Evolutionary conservation across 2,113 vertebrate genomes (phyloP).

Genomic region (Cyphomyrus plagiostoma): DNA sequence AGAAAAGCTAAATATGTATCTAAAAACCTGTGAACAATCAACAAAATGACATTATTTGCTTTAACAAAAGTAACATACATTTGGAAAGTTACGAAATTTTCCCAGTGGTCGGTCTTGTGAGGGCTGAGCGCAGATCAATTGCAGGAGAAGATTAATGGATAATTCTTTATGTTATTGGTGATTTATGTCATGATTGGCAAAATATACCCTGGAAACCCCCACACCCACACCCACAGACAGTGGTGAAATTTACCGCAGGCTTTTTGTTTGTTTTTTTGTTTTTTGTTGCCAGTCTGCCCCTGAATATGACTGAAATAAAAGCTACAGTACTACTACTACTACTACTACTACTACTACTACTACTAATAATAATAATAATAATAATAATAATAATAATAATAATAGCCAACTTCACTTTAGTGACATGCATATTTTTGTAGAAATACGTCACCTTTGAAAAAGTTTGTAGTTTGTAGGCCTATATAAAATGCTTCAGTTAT

Average conservation of each 20-base stretch:
- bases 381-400: not conserved
- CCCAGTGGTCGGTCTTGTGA: not conserved
- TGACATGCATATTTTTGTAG: not conserved
- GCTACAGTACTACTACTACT: not conserved
- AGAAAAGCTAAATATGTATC: not conserved
- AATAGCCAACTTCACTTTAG: not conserved
- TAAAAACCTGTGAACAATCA: not conserved
- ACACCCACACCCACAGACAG: not conserved
- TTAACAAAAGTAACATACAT: not conserved
- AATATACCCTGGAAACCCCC: not conserved
- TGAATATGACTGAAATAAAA: not conserved
- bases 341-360: not conserved
- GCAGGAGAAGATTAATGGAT: not conserved
- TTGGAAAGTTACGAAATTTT: not conserved
- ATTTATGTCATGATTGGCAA: not conserved
- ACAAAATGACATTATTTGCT: not conserved
- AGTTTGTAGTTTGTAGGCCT: not conserved
- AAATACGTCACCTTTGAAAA: not conserved
- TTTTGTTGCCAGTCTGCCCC: not conserved
- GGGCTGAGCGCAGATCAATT: not conserved
- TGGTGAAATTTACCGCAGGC: not conserved
- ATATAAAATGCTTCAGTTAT: not conserved
- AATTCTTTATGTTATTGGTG: not conserved
- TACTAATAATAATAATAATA: too few species aligned
- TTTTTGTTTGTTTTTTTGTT: not conserved